Evolutionary conservation across 2,113 vertebrate species (phyloP).

Genomic region (Microtus richardsoni): DNA sequence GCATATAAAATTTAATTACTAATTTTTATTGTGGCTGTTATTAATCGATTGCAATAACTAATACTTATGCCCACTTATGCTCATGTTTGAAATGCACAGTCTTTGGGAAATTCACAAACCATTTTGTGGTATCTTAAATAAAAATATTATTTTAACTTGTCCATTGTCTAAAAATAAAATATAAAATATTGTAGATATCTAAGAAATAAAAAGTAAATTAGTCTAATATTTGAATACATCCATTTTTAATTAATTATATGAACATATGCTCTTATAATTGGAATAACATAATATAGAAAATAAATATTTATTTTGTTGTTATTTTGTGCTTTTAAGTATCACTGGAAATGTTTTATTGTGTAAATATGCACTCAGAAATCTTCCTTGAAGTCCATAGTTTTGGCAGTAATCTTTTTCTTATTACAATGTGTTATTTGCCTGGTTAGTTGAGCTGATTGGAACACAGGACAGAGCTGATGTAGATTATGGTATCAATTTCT

Average conservation of each 20-base stretch:
- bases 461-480: slow-evolving; percentile 29
- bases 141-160: background rate
- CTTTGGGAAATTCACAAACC: background rate
- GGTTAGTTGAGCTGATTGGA: slow-evolving; percentile 55
- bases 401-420: slow-evolving; percentile 21
- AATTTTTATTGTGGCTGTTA: background rate
- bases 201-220: background rate
- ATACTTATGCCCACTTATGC: slow-evolving; percentile 1
- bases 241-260: background rate
- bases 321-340: background rate
- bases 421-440: slow-evolving; percentile 46
- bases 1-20: background rate
- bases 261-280: background rate
- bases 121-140: background rate
- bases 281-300: background rate
- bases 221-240: slow-evolving; percentile 13
- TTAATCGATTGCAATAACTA: background rate
- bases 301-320: background rate
- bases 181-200: background rate
- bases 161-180: slow-evolving; percentile 1
- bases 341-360: background rate
- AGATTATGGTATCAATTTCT: slow-evolving; percentile 64
- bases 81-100: background rate
- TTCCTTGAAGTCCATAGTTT: slow-evolving; percentile 30
- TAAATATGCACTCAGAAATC: background rate